Conservation (phyloP, 2,888 invertebrate species). For the Onchidella celtica region DNA sequence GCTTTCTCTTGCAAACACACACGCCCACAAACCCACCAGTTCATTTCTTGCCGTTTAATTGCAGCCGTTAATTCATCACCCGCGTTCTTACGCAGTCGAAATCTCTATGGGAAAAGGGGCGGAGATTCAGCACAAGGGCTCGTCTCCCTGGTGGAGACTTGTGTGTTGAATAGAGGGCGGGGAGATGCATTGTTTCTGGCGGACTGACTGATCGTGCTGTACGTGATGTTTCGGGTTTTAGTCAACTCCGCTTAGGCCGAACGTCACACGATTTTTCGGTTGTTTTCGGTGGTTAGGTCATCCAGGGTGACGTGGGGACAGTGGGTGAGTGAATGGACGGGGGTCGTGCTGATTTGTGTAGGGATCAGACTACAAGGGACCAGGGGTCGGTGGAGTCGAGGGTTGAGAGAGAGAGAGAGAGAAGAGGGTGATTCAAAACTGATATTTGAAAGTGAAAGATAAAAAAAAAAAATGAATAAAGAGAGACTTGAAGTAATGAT, state of each 20-base stretch:
- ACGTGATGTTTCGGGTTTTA: background rate
- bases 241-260: background rate
- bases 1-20: no score
- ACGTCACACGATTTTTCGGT: background rate
- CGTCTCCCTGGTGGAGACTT: no score
- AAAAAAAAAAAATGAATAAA: background rate
- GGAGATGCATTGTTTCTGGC: background rate
- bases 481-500: background rate
- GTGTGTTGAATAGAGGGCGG: background rate
- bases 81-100: no score
- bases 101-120: no score
- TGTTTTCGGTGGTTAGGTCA: background rate
- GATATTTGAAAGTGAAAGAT: background rate
- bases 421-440: background rate
- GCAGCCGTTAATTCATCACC: no score
- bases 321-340: background rate
- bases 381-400: no score
- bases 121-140: no score
- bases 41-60: no score
- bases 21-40: no score
- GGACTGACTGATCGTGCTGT: background rate
- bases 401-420: background rate
- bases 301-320: slow-evolving; percentile 5
- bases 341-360: background rate
- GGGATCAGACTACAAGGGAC: background rate